These are phyloP conservation scores for Zoroaster sp. DNA, from an alignment of 53 echinoderm and acorn worm species.

Conservation along the genomic window DNA sequence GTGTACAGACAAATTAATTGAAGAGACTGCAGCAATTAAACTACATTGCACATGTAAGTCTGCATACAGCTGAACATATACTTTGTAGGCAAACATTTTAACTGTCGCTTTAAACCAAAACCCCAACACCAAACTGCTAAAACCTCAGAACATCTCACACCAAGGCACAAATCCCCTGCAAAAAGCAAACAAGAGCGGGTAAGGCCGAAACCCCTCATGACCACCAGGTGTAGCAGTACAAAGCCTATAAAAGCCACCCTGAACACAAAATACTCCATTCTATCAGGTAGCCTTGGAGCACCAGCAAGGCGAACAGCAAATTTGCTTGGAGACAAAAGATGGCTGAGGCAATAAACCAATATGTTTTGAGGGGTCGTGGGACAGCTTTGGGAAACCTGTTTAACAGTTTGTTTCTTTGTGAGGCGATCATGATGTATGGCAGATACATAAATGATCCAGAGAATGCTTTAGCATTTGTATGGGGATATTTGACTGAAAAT, in stretches of 20 bases:
- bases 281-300: slow-evolving; percentile 5
- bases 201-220: not conserved
- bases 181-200: not conserved
- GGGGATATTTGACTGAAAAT: not conserved
- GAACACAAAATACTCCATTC: not conserved
- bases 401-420: not conserved
- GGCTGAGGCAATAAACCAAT: slow-evolving; percentile 30
- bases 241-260: not conserved
- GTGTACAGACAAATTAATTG: no score
- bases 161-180: not conserved
- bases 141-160: not conserved
- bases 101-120: slow-evolving; percentile 13
- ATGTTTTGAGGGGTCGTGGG: not conserved
- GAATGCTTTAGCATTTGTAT: not conserved
- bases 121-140: not conserved
- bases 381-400: not conserved
- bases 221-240: not conserved
- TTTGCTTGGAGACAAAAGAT: slow-evolving; percentile 33
- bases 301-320: slow-evolving; percentile 1
- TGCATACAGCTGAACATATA: no score
- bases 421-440: not conserved
- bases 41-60: no score
- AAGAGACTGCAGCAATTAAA: no score
- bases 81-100: no score
- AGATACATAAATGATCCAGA: not conserved